A percentile compares a stretch with the other conserved stretches of the same genome.
Conservation (phyloP, 2,797 vertebrate species). For the Anolis apletophallus region DNA sequence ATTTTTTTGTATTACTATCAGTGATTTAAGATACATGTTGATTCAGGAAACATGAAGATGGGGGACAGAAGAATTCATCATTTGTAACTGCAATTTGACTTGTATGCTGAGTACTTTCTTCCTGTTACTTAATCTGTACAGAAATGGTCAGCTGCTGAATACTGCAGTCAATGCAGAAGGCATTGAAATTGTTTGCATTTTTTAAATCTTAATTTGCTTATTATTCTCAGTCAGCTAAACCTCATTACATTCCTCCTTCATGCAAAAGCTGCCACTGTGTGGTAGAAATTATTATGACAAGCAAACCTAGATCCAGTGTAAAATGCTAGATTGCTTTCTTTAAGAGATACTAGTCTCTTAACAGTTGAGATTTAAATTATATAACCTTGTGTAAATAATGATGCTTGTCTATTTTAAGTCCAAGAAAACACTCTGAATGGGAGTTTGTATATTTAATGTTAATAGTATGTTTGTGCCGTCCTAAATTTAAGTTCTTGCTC, state of each 20-base stretch:
- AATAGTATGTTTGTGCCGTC: conserved; percentile 48
- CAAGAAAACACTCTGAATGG: conserved; percentile 1
- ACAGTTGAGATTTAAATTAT: neutral
- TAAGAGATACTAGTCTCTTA: conserved; percentile 12
- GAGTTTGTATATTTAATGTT: conserved; percentile 33
- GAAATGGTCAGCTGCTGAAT: neutral
- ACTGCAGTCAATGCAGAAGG: neutral
- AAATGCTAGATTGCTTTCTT: neutral
- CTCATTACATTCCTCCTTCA: conserved; percentile 22
- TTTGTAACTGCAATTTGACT: neutral
- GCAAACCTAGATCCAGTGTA: conserved; percentile 2
- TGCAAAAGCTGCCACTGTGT: conserved; percentile 69
- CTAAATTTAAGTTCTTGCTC: conserved; percentile 29
- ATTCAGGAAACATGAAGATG: neutral
- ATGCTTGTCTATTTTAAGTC: conserved; percentile 29
- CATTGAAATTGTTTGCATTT: neutral
- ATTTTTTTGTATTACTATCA: neutral
- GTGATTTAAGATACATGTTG: accelerated
- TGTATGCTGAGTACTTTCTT: accelerated
- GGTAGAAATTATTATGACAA: conserved; percentile 48
- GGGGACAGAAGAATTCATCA: neutral
- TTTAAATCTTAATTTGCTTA: neutral
- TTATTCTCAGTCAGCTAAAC: neutral
- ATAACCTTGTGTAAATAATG: conserved; percentile 38
- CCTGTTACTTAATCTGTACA: neutral